Evolutionary conservation across 2,797 vertebrate species (phyloP).

Genomic region (Chelon auratus): DNA sequence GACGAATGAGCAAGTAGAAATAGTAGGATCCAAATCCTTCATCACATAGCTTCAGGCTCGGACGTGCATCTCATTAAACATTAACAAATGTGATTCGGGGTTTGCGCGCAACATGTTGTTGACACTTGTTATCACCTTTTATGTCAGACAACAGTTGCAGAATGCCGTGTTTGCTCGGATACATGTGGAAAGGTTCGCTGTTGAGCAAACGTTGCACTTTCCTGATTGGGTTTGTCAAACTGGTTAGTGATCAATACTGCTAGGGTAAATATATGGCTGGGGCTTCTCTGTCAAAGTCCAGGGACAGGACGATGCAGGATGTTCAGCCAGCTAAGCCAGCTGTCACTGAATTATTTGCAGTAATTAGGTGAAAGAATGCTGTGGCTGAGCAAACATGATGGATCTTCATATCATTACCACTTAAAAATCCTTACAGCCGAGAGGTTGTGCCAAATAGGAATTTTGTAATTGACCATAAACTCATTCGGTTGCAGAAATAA

Average conservation of each 20-base stretch:
- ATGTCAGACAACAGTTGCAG: conserved; percentile 78
- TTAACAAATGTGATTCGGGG: conserved; percentile 64
- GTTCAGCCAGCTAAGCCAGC: conserved; percentile 66
- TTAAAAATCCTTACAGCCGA: neutral
- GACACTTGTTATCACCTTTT: conserved; percentile 74
- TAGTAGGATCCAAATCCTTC: neutral
- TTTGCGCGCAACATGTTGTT: conserved; percentile 57
- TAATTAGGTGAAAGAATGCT: conserved; percentile 71
- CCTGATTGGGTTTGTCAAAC: conserved; percentile 74
- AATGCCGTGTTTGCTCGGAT: conserved; percentile 72
- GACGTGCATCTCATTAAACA: conserved; percentile 61
- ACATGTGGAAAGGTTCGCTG: conserved; percentile 75
- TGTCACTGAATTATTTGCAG: conserved; percentile 59
- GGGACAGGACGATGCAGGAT: conserved; percentile 66
- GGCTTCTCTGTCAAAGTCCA: conserved; percentile 82
- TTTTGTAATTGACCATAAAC: conserved; percentile 13
- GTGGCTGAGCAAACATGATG: conserved; percentile 17
- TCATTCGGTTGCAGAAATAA: neutral
- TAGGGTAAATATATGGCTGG: conserved; percentile 70
- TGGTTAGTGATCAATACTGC: conserved; percentile 75
- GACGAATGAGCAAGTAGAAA: conserved; percentile 2
- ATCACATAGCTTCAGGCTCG: conserved; percentile 27
- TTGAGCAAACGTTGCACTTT: conserved; percentile 77
- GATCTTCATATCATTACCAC: conserved; percentile 11
- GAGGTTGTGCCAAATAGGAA: neutral